Percentiles rank a stretch among this genome's conserved stretches.
phyloP scores from a whole-genome alignment of 2,888 invertebrate species.

The Sminthurides aquaticus region DNA sequence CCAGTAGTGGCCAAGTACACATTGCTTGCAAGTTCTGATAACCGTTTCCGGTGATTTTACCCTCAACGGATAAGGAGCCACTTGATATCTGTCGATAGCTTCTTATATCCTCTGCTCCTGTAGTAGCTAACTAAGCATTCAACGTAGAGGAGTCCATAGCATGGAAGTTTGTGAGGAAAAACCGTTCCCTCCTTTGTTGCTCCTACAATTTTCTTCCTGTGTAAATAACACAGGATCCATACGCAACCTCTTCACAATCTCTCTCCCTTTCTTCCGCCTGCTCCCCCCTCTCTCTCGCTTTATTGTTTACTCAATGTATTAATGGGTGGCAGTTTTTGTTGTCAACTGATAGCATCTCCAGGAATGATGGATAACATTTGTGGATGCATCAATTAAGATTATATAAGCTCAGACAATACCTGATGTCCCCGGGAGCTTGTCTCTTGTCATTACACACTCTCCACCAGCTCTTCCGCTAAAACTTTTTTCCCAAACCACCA shows the following conservation, averaged over 20 bases:
- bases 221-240: background rate
- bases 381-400: conserved; percentile 41
- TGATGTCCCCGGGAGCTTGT: conserved; percentile 23
- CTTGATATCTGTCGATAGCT: too few species aligned
- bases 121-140: too few species aligned
- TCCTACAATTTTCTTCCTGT: background rate
- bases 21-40: background rate
- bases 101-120: too few species aligned
- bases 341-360: conserved; percentile 32
- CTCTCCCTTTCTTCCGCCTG: background rate
- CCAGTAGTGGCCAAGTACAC: too few species aligned
- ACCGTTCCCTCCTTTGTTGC: background rate
- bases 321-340: conserved; percentile 28
- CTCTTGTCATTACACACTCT: conserved; percentile 28
- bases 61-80: background rate
- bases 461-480: conserved; percentile 2
- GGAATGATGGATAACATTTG: conserved; percentile 37
- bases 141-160: too few species aligned
- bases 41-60: background rate
- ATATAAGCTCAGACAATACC: conserved; percentile 37
- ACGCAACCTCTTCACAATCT: too few species aligned
- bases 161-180: too few species aligned
- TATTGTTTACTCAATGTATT: conserved; percentile 11
- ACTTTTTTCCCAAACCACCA: conserved; percentile 4
- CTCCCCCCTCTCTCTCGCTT: background rate